A percentile compares a stretch with the other conserved stretches of the same genome.
Evolutionary conservation across 2,797 vertebrate species (phyloP).

Genomic region (Cichlasoma orientale): DNA sequence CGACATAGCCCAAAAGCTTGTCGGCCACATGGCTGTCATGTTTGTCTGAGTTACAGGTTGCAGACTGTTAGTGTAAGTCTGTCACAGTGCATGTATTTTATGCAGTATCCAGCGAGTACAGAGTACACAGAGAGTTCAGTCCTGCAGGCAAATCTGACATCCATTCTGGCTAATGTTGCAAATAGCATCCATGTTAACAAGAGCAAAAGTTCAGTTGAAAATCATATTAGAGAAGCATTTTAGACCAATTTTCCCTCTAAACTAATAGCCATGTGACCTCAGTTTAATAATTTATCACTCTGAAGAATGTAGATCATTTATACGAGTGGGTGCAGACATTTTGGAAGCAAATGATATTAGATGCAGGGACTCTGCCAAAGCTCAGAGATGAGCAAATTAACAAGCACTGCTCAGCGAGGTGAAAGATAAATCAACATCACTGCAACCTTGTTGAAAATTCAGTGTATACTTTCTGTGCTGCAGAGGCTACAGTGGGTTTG

Average conservation of each 20-base stretch:
- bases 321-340: slow-evolving; percentile 33
- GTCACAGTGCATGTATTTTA: background rate
- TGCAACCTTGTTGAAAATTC: slow-evolving; percentile 43
- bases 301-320: slow-evolving; percentile 38
- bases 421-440: slow-evolving; percentile 52
- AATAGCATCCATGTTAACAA: background rate
- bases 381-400: slow-evolving; percentile 34
- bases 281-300: slow-evolving; percentile 30
- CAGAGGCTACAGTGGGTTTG: slow-evolving; percentile 32
- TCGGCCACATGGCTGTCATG: background rate
- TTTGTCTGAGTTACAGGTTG: background rate
- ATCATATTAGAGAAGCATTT: slow-evolving; percentile 4
- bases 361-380: slow-evolving; percentile 40
- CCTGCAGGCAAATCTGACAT: background rate
- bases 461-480: slow-evolving; percentile 19
- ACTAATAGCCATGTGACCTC: slow-evolving; percentile 16
- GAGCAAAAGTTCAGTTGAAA: slow-evolving; percentile 20
- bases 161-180: background rate
- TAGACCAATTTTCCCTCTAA: background rate
- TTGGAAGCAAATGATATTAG: slow-evolving; percentile 31
- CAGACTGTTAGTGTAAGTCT: background rate
- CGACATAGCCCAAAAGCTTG: background rate
- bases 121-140: background rate
- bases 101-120: background rate
- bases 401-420: slow-evolving; percentile 35